Evolutionary conservation across 2,888 invertebrate species (phyloP), one percentile per base, ranked within the genome.

Genomic region (Steinernema scapterisci): DNA sequence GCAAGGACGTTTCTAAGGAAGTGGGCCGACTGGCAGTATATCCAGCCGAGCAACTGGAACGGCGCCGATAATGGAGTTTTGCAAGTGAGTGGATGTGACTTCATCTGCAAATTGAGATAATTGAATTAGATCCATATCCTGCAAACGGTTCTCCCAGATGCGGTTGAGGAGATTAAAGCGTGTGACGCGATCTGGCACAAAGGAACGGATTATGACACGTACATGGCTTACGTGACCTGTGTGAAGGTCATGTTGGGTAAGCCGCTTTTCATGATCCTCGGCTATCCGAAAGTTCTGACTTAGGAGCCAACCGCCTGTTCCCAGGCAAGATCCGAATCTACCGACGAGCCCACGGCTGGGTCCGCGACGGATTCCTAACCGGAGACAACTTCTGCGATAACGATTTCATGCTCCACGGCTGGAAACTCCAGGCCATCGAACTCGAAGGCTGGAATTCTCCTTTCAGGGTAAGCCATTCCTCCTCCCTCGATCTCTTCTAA

Each of bases 391-490:
- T 77, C 75, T 70, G 46, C 27, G 48, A 54, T 3, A 25, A 56
- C 51, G 80, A 80, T 63, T 80, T 80, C 44, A 78, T 80, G 78
- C 72, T 80, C 16, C 80, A 80, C 63, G 80, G 80, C 31, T 80
- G 80, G 80, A 80, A 80, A 48, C 23, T 73, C 3, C 71, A 77
- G 70, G 43, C 75, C 13, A 73, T 76, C 44, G 71, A 73, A 19
- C 19, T 31, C 6, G 70, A 75, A 0, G 80, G 80, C 0, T 80
- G 80, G 80, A 23, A 70, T 13, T 80, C 80, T 38, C 80, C 80
- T 0, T 80, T 74, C 48, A 72, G 70, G 56, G 78, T 76, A 43
- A 38, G 38, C 38, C 38, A 23, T 13, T 70, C 44, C 44, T 16
- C 27, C 38, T 38, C 38, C 9, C 38, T n/a, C n/a, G n/a, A n/a